Base-by-base conservation (phyloP, 2,113 vertebrate species). In the Silurus asotus region DNA sequence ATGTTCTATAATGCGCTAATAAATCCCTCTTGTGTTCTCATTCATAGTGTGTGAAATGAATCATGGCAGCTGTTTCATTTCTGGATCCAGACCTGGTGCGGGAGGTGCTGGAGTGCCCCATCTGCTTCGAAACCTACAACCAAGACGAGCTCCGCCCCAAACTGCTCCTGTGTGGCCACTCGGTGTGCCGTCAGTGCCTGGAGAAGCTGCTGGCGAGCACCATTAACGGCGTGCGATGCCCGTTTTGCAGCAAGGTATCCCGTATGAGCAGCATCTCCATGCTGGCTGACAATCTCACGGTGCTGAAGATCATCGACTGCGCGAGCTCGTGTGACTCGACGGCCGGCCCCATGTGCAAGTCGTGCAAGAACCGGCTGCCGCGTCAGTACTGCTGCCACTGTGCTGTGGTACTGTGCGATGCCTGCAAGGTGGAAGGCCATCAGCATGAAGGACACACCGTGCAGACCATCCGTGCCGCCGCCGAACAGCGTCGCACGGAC, bases 171-270 rank as follows among this genome's bases (percentile, higher is more conserved):
- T 99, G 98, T 0, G 98, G 98, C 64, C 98, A 99, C 84, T 98
- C 98, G 4, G 96, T 98, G 87, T 99, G 98, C 93, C 96, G 95
- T 45, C 97, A 96, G 88, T 99, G 98, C 93, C 94, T 99, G 48
- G 97, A 99, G 91, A 98, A 98, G 91, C 95, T 99, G 9, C 93
- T 99, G 77, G 97, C 97, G 2, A 97, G 94, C 77, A 98, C 96
- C 86, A 99, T 99, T 88, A 98, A 99, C 0, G 97, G 97, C 0
- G 97, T 99, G 37, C 97, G 98, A 55, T 99, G 98, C 88, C 98
- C 98, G 23, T 99, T 99, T 69, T 99, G 98, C 92, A 99, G 97
- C 93, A 97, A 96, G 91, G 96, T 99, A 69, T 99, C 97, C 0
- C 95, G 97, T 14, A 97, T 98, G 92, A 97, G 96, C 81, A 97